Evolutionary conservation across 1,140 invertebrate species (phyloP).

Genomic region (Glossosoma conforme): DNA sequence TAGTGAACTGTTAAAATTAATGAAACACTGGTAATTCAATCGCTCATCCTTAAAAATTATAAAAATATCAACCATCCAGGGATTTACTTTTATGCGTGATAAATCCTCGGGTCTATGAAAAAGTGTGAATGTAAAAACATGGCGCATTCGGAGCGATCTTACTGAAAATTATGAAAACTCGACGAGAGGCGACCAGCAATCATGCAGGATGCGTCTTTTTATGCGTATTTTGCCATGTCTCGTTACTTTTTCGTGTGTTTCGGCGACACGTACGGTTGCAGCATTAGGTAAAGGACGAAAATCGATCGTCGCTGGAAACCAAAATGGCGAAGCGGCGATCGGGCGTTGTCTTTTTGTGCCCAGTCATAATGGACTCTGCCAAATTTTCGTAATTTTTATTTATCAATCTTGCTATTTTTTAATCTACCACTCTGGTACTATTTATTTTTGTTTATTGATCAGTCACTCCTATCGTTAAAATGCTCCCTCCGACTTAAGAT

Average conservation of each 20-base stretch:
- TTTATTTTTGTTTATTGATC: no score
- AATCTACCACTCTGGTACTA: no score
- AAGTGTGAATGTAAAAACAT: constrained; percentile 18
- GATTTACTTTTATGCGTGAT: constrained; percentile 26
- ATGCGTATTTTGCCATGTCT: constrained; percentile 9
- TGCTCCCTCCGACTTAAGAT: no score
- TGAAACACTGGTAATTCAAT: constrained; percentile 51
- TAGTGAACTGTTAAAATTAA: constrained; percentile 51
- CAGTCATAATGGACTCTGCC: constrained; percentile 6
- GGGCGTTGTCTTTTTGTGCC: constrained; percentile 20
- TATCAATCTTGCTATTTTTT: constrained; percentile 19
- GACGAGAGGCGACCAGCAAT: no score
- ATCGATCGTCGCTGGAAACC: constrained; percentile 20
- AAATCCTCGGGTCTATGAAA: constrained; percentile 18
- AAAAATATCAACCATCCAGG: not conserved
- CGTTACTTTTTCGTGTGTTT: constrained; percentile 13
- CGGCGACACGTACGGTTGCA: constrained; percentile 12
- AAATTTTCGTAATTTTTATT: constrained; percentile 24
- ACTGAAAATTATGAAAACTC: no score
- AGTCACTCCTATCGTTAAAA: no score
- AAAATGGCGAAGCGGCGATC: constrained; percentile 19
- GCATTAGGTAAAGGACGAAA: constrained; percentile 23
- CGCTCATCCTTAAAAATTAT: constrained; percentile 14
- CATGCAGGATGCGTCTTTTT: constrained; percentile 11
- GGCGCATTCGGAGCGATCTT: no score